Base-by-base conservation (phyloP, 2,888 invertebrate genomes). In the Ernsta delagoae region DNA sequence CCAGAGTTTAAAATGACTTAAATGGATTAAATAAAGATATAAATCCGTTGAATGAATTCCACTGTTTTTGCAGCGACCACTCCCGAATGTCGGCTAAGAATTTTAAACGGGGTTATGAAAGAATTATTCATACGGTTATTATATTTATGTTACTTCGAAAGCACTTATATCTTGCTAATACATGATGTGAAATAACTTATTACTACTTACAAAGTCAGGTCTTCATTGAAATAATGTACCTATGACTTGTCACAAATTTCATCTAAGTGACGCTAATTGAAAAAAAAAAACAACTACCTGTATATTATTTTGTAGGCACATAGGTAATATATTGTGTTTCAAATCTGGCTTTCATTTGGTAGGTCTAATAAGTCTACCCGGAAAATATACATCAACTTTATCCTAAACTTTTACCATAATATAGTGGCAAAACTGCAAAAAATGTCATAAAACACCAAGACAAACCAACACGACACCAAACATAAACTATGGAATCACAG, bases 11-110 rank as follows among this genome's bases (percentile, higher is more conserved):
- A 59, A 34, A 59, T 16, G 48, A 11, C 53, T 60, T 43, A 41
- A 36, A 63, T 9, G 63, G 41, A 9, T 59, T 53, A 59, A 66
- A 66, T 66, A 66, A 66, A 66, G 65, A 66, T 59, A 66, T 66
- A 66, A 66, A 66, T 66, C 66, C 53, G 59, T 60, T 50, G 65
- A 66, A 66, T 31, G 53, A 59, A 66, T 66, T 66, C 66, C 66
- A 43, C 6, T 41, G 66, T 66, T 66, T 66, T 66, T 66, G 65
- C 11, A 8, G 3, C 59, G 59, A 53, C 65, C 65, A 57, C 59
- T 65, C 65, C 24, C 41, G 12, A 12, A 7, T n/a, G 31, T 39
- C 39, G 24, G 36, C 36, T 45, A n/a, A 48, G 60, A 57, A 59
- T 56, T 56, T 45, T 64, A 45, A 64, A 54, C 64, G 45, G n/a